These are phyloP conservation scores for Hyperoplus immaculatus DNA, from an alignment of 2,797 vertebrate genomes.

Conservation along the genomic window DNA sequence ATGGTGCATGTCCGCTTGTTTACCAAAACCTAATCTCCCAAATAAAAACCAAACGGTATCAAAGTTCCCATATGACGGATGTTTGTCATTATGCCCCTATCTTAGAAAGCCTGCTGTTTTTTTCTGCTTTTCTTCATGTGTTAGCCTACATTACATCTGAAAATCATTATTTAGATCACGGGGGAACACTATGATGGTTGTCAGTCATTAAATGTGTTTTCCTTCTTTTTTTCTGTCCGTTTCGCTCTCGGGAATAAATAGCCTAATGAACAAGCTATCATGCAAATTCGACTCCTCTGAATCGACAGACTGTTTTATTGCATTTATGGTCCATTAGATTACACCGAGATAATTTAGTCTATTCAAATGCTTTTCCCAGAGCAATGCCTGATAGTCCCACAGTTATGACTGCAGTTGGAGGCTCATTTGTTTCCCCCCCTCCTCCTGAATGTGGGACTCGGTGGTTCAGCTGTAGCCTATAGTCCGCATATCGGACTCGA, in stretches of 20 bases:
- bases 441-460: constrained; percentile 36
- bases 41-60: constrained; percentile 36
- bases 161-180: constrained; percentile 37
- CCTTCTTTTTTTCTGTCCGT: neutral
- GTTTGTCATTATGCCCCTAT: constrained; percentile 15
- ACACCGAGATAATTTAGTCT: constrained; percentile 56
- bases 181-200: constrained; percentile 25
- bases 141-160: constrained; percentile 13
- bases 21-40: constrained; percentile 52
- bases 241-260: constrained; percentile 54
- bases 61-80: constrained; percentile 50
- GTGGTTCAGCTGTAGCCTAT: constrained; percentile 18
- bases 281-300: constrained; percentile 49
- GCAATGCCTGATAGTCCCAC: constrained; percentile 46
- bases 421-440: constrained; percentile 5
- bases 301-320: constrained; percentile 59
- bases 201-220: constrained; percentile 43
- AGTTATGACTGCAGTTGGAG: constrained; percentile 21
- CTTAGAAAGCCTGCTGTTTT: constrained; percentile 23
- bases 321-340: constrained; percentile 65
- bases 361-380: constrained; percentile 53
- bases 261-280: constrained; percentile 62
- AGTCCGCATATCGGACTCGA: constrained; percentile 19
- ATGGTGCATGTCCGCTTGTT: constrained; percentile 46
- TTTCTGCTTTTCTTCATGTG: neutral